Evolutionary conservation across 2,113 vertebrate species (phyloP).

Genomic region (Myrmecophaga tridactyla): DNA sequence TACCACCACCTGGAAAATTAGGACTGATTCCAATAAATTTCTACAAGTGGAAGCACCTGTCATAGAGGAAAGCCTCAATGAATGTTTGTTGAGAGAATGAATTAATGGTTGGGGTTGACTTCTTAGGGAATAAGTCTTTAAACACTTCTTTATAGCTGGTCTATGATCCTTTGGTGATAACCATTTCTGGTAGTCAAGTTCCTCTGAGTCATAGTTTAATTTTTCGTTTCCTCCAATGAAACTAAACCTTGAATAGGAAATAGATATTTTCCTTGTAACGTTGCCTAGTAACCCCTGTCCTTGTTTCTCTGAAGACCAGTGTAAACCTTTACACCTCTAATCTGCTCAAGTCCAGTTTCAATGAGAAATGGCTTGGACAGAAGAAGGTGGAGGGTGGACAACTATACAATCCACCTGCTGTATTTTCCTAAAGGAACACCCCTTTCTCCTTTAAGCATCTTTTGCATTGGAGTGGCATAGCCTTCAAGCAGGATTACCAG

Average conservation of each 20-base stretch:
- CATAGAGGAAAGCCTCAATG: neutral
- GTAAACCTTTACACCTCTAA: conserved; percentile 32
- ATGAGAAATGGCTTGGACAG: neutral
- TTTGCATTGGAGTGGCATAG: conserved; percentile 27
- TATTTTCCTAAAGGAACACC: conserved; percentile 21
- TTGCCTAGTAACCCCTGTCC: neutral
- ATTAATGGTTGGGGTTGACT: neutral
- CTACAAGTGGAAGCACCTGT: neutral
- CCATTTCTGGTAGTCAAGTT: neutral
- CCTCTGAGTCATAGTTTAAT: conserved; percentile 33
- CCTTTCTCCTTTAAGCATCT: no score
- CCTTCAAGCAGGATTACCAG: neutral
- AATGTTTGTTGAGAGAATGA: neutral
- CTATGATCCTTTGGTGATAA: neutral
- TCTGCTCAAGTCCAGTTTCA: conserved; percentile 64
- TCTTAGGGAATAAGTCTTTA: neutral
- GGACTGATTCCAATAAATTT: neutral
- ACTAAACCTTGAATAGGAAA: conserved; percentile 31
- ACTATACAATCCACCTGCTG: neutral
- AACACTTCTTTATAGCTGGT: neutral
- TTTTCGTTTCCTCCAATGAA: conserved; percentile 17
- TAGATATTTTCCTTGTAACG: neutral
- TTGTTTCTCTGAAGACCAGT: conserved; percentile 44
- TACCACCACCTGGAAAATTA: neutral
- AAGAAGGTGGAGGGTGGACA: conserved; percentile 20